These are phyloP conservation scores for Tupiocoris notatus DNA, from an alignment of 2,888 invertebrate genomes.

Conservation along the genomic window DNA sequence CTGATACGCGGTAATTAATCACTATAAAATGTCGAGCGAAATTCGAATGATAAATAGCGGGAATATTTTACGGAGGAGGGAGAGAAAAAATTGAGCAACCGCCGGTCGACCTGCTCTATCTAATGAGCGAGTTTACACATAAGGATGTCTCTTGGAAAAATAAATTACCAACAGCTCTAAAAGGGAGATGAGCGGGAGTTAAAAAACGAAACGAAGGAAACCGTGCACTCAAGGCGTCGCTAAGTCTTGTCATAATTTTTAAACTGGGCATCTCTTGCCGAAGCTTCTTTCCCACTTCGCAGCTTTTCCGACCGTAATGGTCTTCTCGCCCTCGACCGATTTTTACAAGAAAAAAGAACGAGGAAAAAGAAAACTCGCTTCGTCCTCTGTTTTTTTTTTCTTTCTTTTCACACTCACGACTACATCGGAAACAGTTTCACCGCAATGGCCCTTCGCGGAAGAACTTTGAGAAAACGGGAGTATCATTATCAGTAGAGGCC, in stretches of 20 bases:
- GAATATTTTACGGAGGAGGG: background rate
- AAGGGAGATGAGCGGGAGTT: background rate
- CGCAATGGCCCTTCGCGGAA: background rate
- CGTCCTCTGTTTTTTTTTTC: background rate
- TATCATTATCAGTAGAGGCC: no score
- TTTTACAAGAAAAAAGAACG: background rate
- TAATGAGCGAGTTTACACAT: background rate
- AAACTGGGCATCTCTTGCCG: constrained; percentile 11
- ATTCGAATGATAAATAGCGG: background rate
- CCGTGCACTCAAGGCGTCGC: constrained; percentile 33
- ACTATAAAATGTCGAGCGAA: background rate
- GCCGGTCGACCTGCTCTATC: background rate
- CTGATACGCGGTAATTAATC: background rate
- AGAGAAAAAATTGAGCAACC: background rate
- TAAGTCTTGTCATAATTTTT: constrained; percentile 33
- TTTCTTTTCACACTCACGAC: background rate
- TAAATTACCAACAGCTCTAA: constrained; percentile 18
- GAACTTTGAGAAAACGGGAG: background rate
- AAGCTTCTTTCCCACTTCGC: background rate
- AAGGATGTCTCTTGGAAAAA: constrained; percentile 9
- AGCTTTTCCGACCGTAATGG: background rate
- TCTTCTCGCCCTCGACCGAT: background rate
- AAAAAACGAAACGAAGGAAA: background rate
- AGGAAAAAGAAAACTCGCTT: background rate
- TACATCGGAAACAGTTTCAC: background rate